Conservation (phyloP, 2,888 invertebrate species). For the Sipha maydis region DNA sequence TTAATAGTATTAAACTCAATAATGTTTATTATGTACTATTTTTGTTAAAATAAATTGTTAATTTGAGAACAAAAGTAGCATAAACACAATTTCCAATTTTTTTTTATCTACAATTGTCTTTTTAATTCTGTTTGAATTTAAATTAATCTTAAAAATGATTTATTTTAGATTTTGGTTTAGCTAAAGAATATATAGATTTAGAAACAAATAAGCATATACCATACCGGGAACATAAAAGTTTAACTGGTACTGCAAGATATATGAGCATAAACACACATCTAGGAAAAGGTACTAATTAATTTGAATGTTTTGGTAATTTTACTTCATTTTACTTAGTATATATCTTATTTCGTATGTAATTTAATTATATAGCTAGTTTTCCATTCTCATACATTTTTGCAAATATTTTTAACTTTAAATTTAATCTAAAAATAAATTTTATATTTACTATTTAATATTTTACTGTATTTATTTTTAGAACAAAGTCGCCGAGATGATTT, state of each 20-base stretch:
- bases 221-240: constrained; percentile 99
- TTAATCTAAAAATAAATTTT: constrained; percentile 32
- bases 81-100: constrained; percentile 18
- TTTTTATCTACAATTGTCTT: constrained; percentile 32
- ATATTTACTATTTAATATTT: constrained; percentile 63
- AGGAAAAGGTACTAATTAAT: constrained; percentile 81
- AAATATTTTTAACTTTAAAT: background rate
- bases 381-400: background rate
- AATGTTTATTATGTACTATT: background rate
- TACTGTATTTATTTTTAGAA: constrained; percentile 73
- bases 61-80: background rate
- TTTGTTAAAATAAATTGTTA: background rate
- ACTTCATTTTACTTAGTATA: too few species aligned
- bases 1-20: background rate
- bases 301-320: constrained; percentile 62
- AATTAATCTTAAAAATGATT: constrained; percentile 63
- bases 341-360: constrained; percentile 64
- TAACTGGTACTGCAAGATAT: constrained; percentile 99
- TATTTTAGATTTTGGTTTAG: constrained; percentile 96
- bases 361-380: background rate
- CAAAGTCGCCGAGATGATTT: constrained; percentile 99
- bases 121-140: constrained; percentile 18
- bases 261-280: constrained; percentile 99
- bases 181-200: constrained; percentile 99
- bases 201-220: constrained; percentile 99